Conservation (phyloP, 2,113 vertebrate genomes). For the Emydura subglobosa region DNA sequence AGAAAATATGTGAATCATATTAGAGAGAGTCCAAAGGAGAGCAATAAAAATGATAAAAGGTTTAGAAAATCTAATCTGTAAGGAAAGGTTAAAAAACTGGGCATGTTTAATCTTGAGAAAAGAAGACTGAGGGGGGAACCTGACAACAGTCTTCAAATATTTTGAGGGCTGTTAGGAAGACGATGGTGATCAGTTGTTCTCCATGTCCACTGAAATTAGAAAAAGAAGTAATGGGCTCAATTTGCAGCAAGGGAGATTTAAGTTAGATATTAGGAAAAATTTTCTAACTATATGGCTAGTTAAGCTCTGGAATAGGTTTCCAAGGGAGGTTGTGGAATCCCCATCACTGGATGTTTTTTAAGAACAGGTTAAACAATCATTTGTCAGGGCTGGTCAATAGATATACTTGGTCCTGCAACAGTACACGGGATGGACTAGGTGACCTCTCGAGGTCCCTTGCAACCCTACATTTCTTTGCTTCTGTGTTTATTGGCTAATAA, state of each 20-base stretch:
- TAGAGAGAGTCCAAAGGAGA: background rate
- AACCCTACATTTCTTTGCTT: background rate
- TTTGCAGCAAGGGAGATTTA: background rate
- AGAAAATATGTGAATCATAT: background rate
- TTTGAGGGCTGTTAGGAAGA: background rate
- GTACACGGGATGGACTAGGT: background rate
- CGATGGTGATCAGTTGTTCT: background rate
- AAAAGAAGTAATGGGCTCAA: background rate
- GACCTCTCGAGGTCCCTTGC: background rate
- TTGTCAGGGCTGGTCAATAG: background rate
- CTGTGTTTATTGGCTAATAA: fast-evolving
- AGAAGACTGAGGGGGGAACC: background rate
- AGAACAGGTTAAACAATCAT: background rate
- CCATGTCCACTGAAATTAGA: too few species aligned
- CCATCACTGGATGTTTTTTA: background rate
- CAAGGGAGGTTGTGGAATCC: background rate
- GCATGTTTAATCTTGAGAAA: background rate
- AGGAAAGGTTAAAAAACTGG: background rate
- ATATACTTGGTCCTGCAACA: background rate
- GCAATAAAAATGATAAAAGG: background rate
- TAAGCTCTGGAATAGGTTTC: background rate
- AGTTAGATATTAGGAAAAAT: too few species aligned
- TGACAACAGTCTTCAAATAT: background rate
- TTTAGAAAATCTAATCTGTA: background rate
- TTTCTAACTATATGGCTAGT: too few species aligned